Evolutionary conservation across 2,888 invertebrate species (phyloP).

Genomic region (Drosophila nr. perissopoda): DNA sequence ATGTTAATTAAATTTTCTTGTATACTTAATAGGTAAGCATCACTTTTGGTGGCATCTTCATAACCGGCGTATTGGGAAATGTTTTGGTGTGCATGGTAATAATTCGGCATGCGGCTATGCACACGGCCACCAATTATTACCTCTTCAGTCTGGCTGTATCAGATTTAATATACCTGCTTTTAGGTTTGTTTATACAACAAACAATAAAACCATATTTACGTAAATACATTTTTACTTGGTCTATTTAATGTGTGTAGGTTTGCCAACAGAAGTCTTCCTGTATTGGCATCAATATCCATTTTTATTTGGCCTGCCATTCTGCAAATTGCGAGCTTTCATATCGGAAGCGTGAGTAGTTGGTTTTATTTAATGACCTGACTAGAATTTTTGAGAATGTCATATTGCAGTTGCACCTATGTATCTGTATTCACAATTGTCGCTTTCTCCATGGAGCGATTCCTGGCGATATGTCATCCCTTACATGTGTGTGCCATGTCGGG

Average conservation of each 20-base stretch:
- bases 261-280: constrained; percentile 93
- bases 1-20: not conserved
- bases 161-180: constrained; percentile 91
- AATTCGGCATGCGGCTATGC: constrained; percentile 91
- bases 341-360: constrained; percentile 92
- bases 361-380: not conserved
- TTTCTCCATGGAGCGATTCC: constrained; percentile 95
- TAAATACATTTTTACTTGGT: not conserved
- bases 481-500: constrained; percentile 93
- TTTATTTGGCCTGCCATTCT: constrained; percentile 91
- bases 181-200: constrained; percentile 88
- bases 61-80: constrained; percentile 94
- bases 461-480: constrained; percentile 96
- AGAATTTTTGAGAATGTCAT: not conserved
- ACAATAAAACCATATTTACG: no score
- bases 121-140: constrained; percentile 96
- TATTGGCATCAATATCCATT: constrained; percentile 96
- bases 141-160: constrained; percentile 95
- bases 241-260: constrained; percentile 86
- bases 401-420: constrained; percentile 92
- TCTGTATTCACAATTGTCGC: constrained; percentile 96
- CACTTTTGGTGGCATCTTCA: constrained; percentile 91
- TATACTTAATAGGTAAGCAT: constrained; percentile 86
- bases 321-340: constrained; percentile 92
- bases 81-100: constrained; percentile 94